phyloP scores from a whole-genome alignment of 2,888 invertebrate species.

The Scrobipalpa costella region DNA sequence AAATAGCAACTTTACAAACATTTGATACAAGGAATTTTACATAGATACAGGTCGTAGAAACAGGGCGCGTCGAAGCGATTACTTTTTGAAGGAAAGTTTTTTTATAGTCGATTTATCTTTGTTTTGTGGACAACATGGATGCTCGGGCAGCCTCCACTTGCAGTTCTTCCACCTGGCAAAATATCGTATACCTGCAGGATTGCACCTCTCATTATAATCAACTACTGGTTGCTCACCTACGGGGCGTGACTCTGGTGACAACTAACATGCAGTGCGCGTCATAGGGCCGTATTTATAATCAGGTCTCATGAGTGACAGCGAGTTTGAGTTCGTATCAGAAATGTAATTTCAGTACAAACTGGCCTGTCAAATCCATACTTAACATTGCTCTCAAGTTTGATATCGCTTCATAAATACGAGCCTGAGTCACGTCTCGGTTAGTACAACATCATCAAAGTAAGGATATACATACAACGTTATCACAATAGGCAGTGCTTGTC shows the following conservation, averaged over 20 bases:
- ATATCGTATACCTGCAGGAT: slow-evolving; percentile 88
- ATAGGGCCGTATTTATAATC: too few relatives aligned
- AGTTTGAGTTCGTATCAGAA: too few relatives aligned
- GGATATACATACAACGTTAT: slow-evolving; percentile 29
- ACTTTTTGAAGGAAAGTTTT: slow-evolving; percentile 78
- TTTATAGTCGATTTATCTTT: slow-evolving; percentile 79
- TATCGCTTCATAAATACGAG: too few relatives aligned
- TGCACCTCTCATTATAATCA: slow-evolving; percentile 80
- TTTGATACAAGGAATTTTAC: slow-evolving; percentile 71
- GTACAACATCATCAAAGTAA: slow-evolving; percentile 15
- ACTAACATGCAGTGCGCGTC: slow-evolving; percentile 61
- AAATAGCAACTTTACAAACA: slow-evolving; percentile 78
- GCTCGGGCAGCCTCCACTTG: slow-evolving; percentile 88
- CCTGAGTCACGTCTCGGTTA: slow-evolving; percentile 26
- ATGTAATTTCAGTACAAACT: too few relatives aligned
- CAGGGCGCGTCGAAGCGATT: slow-evolving; percentile 71
- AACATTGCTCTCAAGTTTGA: too few relatives aligned
- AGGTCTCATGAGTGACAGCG: too few relatives aligned
- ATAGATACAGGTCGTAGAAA: slow-evolving; percentile 64
- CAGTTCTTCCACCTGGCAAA: slow-evolving; percentile 92
- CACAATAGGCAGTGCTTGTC: slow-evolving; percentile 38
- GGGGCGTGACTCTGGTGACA: slow-evolving; percentile 54
- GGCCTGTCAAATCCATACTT: too few relatives aligned
- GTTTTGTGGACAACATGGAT: slow-evolving; percentile 83
- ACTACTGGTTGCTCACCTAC: slow-evolving; percentile 74